These are phyloP conservation scores for Orchestes rusci DNA, from an alignment of 2,888 invertebrate genomes.

Conservation along the genomic window DNA sequence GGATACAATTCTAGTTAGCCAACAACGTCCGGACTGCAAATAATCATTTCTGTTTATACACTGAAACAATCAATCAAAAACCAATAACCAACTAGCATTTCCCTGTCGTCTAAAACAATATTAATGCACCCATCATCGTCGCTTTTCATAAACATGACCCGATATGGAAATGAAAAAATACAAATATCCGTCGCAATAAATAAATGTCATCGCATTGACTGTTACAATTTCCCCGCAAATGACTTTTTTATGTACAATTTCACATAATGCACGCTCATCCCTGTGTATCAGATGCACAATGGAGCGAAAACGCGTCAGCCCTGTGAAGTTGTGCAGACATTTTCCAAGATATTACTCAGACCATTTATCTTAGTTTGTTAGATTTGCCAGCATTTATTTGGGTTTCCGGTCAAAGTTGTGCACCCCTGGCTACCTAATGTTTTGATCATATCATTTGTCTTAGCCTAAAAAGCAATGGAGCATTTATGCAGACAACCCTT, in stretches of 20 bases:
- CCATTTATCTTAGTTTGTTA: slow-evolving; percentile 43
- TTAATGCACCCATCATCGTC: no score
- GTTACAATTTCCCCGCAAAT: slow-evolving; percentile 20
- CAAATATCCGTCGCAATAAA: slow-evolving; percentile 17
- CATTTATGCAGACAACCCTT: slow-evolving; percentile 26
- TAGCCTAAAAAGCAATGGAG: slow-evolving; percentile 34
- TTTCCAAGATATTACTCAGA: slow-evolving; percentile 36
- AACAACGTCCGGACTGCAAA: no score
- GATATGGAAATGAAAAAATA: slow-evolving; percentile 9
- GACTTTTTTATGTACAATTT: slow-evolving; percentile 27
- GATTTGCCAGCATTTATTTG: slow-evolving; percentile 38
- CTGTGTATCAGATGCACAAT: slow-evolving; percentile 32
- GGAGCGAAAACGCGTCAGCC: slow-evolving; percentile 29
- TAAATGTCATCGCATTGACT: slow-evolving; percentile 21
- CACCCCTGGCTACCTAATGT: slow-evolving; percentile 37
- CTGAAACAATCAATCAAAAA: no score
- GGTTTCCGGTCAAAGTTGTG: slow-evolving; percentile 38
- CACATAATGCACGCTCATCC: slow-evolving; percentile 30
- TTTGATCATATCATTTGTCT: slow-evolving; percentile 41
- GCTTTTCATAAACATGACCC: no score
- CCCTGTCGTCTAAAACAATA: no score
- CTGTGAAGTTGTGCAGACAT: slow-evolving; percentile 34
- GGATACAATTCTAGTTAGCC: no score
- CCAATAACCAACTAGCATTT: no score
- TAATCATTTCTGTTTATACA: no score